Base-by-base conservation (phyloP, 2,888 invertebrate species). In the Polydrusus pterygomalis region DNA sequence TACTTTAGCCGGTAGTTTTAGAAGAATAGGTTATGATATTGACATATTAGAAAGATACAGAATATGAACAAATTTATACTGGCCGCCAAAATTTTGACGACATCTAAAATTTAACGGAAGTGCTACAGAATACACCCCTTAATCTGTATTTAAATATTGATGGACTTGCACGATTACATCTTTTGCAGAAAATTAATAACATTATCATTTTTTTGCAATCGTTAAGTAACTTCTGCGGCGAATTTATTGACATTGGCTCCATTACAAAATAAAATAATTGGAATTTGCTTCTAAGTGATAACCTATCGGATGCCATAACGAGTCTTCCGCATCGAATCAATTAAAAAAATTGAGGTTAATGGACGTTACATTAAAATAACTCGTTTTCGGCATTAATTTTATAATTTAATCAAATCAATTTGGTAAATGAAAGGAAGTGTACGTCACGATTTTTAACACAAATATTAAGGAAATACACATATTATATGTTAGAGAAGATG, bases 281-380 rank as follows among this genome's bases (percentile, higher is more conserved):
- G 5, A 5, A 25, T 25, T 3, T 25, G 25, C 5, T 25, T 5
- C 25, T 25, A 25, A 25, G 2, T 25, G 25, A 5, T 25, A 5
- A 25, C 25, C 25, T 25, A 18, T 49, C 54, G n/a, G 54, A 54
- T 54, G 25, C 54, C 54, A n/a, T 54, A 54, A 54, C 49, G 1
- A 2, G 11, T 30, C 54, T 54, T n/a, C 13, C 13, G 9, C 30
- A 30, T 30, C 13, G 5, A 54, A 54, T 54, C 54, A 54, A 30
- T 54, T 54, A 30, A 54, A 30, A 54, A 54, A 54, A 30, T 30
- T 3, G 25, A 54, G 54, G 54, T 54, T 54, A 54, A 54, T 54
- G 54, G 13, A 54, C 10, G 30, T n/a, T 30, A 30, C 54, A 54
- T 54, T 54, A 30, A 30, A 54, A 54, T 13, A 30, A 8, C 25